Evolutionary conservation across 2,113 vertebrate genomes (phyloP), one percentile per base, ranked within the genome.

Genomic region (Mormyrus lacerda): DNA sequence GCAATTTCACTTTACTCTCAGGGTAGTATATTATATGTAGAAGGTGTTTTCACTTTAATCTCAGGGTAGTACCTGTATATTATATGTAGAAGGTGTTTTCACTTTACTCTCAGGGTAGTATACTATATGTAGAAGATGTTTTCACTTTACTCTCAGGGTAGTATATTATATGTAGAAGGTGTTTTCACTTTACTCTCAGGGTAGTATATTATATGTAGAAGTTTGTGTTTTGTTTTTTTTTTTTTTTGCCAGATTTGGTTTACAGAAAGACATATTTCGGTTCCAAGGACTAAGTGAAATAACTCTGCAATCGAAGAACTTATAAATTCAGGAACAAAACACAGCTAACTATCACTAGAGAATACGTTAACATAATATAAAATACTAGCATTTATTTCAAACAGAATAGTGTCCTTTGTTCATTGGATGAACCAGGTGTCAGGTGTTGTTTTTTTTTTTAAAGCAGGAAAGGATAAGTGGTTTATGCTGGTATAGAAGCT

Each of bases 181-280:
- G 79, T 85, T 88, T 87, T 73, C n/a, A n/a, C n/a, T n/a, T n/a
- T n/a, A n/a, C n/a, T n/a, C n/a, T n/a, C n/a, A n/a, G n/a, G n/a
- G n/a, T n/a, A n/a, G 35, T 2, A 84, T 47, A 24, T 21, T 27
- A 82, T 51, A 51, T 69, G 69, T 39, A 69, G 35, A 31, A 88
- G 19, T 88, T 85, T 89, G 50, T 39, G 73, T 87, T 89, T 88
- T 65, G 89, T 87, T 90, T 87, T 51, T n/a, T 31, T 45, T 87
- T 88, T 65, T 17, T 15, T 87, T 82, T 42, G 9, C 1, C 4
- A 76, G 69, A 39, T 19, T 39, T 39, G 11, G 1, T 42, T 39
- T 76, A 90, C 91, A 91, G 91, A 91, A 92, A 90, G 85, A 76
- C 69, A 17, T 76, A 39, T 19, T 15, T 0, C 42, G 15, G 69